A percentile compares a stretch with the other conserved stretches of the same genome.
Evolutionary conservation across 2,888 invertebrate genomes (phyloP).

Genomic region (Mallateleia sp.): DNA sequence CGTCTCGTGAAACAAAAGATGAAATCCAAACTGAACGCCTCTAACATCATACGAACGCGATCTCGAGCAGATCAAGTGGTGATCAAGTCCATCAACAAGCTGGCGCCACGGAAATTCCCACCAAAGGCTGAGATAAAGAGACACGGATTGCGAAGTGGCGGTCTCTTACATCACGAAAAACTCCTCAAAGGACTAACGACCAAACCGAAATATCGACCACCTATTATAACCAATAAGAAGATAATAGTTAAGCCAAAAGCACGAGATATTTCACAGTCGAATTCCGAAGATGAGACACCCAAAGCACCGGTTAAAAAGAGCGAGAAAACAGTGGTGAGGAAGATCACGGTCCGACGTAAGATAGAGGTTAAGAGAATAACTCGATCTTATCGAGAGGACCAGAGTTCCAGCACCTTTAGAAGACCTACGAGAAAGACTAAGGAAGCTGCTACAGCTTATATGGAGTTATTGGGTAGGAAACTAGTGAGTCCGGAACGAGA

Average conservation of each 20-base stretch:
- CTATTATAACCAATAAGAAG: conserved; percentile 82
- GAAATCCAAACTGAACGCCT: conserved; percentile 86
- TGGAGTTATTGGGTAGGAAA: conserved; percentile 94
- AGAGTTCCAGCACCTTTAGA: conserved; percentile 79
- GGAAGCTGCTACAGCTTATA: conserved; percentile 94
- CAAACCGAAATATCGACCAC: conserved; percentile 78
- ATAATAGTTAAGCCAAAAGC: conserved; percentile 60
- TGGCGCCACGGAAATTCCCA: conserved; percentile 83
- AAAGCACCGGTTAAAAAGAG: conserved; percentile 49
- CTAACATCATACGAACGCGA: conserved; percentile 90
- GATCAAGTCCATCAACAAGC: conserved; percentile 87
- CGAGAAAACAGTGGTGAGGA: conserved; percentile 82
- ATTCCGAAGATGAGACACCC: conserved; percentile 67
- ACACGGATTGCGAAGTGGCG: conserved; percentile 86
- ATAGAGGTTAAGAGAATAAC: conserved; percentile 87
- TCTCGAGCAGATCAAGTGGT: conserved; percentile 88
- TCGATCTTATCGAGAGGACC: conserved; percentile 85
- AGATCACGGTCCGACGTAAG: conserved; percentile 86
- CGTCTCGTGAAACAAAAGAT: conserved; percentile 90
- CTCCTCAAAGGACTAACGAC: conserved; percentile 56
- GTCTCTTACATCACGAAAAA: conserved; percentile 72
- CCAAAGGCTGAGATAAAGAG: conserved; percentile 83
- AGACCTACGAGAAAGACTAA: conserved; percentile 93
- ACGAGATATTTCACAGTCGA: conserved; percentile 78
- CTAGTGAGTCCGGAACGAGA: conserved; percentile 92